Evolutionary conservation across 2,888 invertebrate genomes (phyloP).

Genomic region (Notodonta dromedarius): DNA sequence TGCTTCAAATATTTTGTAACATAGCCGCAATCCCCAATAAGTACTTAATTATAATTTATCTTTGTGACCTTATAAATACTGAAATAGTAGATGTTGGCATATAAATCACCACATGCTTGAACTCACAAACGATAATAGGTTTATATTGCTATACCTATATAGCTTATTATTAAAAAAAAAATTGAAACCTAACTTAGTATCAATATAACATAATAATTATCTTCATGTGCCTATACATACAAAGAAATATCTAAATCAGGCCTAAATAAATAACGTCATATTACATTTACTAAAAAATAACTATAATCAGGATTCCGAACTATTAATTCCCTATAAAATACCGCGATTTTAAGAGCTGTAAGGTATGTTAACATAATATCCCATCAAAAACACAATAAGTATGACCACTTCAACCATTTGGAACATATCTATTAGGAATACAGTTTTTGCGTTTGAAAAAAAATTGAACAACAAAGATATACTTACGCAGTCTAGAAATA

Average conservation of each 20-base stretch:
- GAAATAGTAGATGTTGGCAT: neutral
- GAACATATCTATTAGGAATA: slow-evolving; percentile 40
- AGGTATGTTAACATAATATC: neutral
- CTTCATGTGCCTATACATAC: no score
- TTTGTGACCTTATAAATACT: slow-evolving; percentile 16
- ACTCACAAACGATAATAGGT: neutral
- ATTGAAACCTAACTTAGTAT: no score
- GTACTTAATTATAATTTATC: slow-evolving; percentile 9
- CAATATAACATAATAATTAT: no score
- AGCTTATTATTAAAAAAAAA: no score
- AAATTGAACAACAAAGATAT: slow-evolving; percentile 74
- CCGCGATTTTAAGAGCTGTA: neutral
- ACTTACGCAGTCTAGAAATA: slow-evolving; percentile 67
- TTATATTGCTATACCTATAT: no score
- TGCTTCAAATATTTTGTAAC: neutral
- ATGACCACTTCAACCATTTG: slow-evolving; percentile 29
- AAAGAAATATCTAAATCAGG: no score
- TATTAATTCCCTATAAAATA: neutral
- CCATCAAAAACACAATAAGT: neutral
- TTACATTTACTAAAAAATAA: slow-evolving; percentile 8
- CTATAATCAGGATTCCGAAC: slow-evolving; percentile 15
- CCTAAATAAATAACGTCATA: neutral
- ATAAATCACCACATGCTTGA: neutral
- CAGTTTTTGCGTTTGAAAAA: slow-evolving; percentile 62
- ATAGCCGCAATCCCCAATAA: neutral